Conservation (phyloP, 2,888 invertebrate species). For the Raillietiella orientalis region DNA sequence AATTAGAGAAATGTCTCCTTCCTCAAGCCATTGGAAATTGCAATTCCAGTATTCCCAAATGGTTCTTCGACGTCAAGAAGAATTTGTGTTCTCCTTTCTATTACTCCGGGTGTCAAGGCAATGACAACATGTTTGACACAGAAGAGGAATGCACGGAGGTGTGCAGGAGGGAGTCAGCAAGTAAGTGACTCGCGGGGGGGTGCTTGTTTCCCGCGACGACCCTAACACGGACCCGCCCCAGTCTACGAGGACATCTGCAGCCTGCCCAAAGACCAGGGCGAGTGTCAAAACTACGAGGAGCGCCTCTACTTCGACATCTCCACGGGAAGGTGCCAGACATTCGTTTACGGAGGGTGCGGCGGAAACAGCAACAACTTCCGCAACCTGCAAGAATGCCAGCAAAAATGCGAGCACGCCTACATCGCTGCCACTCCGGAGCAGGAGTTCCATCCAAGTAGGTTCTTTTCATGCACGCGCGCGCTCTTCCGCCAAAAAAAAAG, state of each 20-base stretch:
- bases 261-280: conserved; percentile 36
- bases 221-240: too few relatives aligned
- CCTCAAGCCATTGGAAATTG: conserved; percentile 17
- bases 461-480: not conserved
- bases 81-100: conserved; percentile 72
- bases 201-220: too few relatives aligned
- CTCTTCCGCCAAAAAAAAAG: too few relatives aligned
- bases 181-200: too few relatives aligned
- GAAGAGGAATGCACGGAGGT: conserved; percentile 32
- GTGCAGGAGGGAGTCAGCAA: too few relatives aligned
- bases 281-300: conserved; percentile 35
- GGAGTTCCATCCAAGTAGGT: conserved; percentile 1
- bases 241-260: conserved; percentile 30
- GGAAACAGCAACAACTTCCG: conserved; percentile 66
- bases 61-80: conserved; percentile 52
- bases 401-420: conserved; percentile 21
- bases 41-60: conserved; percentile 33
- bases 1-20: conserved; percentile 8
- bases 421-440: conserved; percentile 9
- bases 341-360: conserved; percentile 66
- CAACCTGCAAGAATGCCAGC: conserved; percentile 27
- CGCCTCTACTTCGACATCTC: conserved; percentile 55
- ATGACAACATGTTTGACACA: conserved; percentile 47
- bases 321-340: conserved; percentile 35
- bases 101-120: conserved; percentile 69